These are phyloP conservation scores for Cephus spinipes DNA, from an alignment of 2,888 invertebrate species.

Conservation along the genomic window DNA sequence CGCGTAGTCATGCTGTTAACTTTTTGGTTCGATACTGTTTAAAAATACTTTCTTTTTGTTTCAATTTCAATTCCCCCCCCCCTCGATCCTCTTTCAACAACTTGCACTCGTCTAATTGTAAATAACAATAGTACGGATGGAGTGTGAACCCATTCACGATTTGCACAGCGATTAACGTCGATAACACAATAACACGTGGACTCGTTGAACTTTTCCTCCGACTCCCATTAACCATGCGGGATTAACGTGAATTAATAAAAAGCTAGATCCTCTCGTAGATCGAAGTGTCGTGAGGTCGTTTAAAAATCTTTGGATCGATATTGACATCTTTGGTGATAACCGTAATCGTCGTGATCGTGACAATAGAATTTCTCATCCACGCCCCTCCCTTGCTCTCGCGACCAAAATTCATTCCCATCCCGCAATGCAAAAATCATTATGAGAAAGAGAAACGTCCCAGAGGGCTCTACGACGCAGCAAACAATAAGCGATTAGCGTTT, in stretches of 20 bases:
- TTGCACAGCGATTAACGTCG: neutral
- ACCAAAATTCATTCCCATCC: constrained; percentile 11
- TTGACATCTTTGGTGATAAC: constrained; percentile 52
- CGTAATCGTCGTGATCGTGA: neutral
- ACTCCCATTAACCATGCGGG: neutral
- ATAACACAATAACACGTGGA: neutral
- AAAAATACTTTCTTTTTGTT: too few relatives aligned
- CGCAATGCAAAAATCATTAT: constrained; percentile 29
- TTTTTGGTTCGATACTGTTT: too few relatives aligned
- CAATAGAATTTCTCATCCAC: neutral
- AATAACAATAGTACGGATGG: neutral
- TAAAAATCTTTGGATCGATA: constrained; percentile 51
- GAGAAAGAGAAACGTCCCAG: constrained; percentile 20
- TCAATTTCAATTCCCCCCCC: too few relatives aligned
- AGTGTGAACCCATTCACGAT: neutral
- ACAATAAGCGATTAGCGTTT: constrained; percentile 60
- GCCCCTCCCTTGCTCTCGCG: neutral
- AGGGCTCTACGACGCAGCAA: constrained; percentile 44
- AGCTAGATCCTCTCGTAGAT: constrained; percentile 9
- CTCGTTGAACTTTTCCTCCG: neutral
- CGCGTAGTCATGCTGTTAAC: too few relatives aligned
- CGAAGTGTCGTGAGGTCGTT: constrained; percentile 19
- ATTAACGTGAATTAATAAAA: neutral
- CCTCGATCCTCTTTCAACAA: too few relatives aligned
- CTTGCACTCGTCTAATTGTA: neutral